Evolutionary conservation across 2,113 vertebrate genomes (phyloP).

Genomic region (Cebus imitator): DNA sequence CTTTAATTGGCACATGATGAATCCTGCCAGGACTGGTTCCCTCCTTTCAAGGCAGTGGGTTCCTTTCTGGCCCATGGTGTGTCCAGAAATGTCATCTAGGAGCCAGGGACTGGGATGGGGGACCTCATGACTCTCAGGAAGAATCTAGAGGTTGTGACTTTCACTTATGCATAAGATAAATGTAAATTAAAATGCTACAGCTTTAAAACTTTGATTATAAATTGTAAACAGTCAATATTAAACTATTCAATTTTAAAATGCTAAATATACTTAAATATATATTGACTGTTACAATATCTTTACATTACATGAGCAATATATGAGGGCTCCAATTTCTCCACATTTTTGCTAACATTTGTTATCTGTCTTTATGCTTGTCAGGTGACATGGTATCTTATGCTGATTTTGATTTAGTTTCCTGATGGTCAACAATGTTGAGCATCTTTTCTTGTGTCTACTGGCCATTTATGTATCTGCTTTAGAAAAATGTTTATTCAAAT

Average conservation of each 20-base stretch:
- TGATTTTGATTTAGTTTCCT: not conserved
- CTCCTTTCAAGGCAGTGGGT: no score
- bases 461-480: not conserved
- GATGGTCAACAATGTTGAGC: not conserved
- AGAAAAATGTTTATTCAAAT: not conserved
- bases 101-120: no score
- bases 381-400: not conserved
- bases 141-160: no score
- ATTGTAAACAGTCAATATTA: not conserved
- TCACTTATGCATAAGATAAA: no score
- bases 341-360: not conserved
- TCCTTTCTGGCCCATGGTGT: no score
- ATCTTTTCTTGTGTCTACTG: not conserved
- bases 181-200: no score
- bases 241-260: not conserved
- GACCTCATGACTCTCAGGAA: no score
- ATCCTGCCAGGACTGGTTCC: no score
- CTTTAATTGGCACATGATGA: no score
- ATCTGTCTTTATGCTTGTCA: not conserved
- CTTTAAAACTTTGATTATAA: not conserved
- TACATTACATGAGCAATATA: not conserved
- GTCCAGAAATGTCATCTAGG: no score
- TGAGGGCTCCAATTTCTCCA: not conserved
- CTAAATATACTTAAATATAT: no score
- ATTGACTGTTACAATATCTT: no score